Evolutionary conservation across 2,888 invertebrate species (phyloP).

Genomic region (Monoplex corrugatus): DNA sequence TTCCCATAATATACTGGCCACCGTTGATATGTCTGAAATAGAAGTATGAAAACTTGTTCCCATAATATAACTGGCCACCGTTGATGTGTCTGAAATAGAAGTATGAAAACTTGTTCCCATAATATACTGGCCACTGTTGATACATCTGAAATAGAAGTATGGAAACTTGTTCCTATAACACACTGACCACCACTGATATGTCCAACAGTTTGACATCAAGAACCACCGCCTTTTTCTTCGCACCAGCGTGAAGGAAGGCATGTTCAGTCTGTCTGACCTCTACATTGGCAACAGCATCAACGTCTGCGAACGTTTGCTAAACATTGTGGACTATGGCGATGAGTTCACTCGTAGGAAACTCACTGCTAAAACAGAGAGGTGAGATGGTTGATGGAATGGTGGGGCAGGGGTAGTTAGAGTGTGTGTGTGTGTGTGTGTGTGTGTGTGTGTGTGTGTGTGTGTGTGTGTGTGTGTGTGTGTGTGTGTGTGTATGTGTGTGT

Average conservation of each 20-base stretch:
- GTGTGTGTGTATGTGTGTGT: neutral
- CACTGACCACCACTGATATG: neutral
- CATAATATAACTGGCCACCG: no score
- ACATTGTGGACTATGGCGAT: constrained; percentile 82
- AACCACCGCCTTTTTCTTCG: constrained; percentile 81
- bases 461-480: neutral
- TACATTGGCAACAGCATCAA: constrained; percentile 82
- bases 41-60: no score
- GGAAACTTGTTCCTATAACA: no score
- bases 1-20: no score
- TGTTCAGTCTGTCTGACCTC: constrained; percentile 77
- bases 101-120: no score
- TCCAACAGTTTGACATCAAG: constrained; percentile 82
- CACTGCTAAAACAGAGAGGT: constrained; percentile 80
- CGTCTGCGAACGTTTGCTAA: constrained; percentile 81
- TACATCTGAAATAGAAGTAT: no score
- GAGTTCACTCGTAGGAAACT: constrained; percentile 80
- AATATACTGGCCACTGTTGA: no score
- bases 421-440: no score
- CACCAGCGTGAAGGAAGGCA: constrained; percentile 78
- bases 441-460: no score
- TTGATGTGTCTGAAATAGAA: no score
- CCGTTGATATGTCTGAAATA: no score
- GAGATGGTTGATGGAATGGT: constrained; percentile 17
- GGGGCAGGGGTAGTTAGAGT: neutral